Conservation (phyloP, 2,113 vertebrate species). For the Saguinus midas region DNA sequence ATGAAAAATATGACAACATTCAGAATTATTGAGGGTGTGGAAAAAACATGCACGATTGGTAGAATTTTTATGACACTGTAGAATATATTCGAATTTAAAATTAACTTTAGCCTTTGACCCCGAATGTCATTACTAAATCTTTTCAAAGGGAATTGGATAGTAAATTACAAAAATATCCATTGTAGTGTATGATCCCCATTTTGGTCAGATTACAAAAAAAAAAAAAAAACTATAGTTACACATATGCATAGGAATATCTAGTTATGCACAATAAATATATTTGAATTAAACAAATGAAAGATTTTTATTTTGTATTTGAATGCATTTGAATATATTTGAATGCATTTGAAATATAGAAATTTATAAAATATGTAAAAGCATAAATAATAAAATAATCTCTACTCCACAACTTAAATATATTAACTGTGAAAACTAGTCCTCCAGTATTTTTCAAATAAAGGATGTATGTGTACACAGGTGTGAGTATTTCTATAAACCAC, state of each 20-base stretch:
- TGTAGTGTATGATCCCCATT: not conserved
- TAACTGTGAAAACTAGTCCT: not conserved
- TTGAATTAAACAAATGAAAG: not conserved
- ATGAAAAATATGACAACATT: not conserved
- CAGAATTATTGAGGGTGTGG: not conserved
- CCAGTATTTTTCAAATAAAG: not conserved
- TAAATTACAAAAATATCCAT: not conserved
- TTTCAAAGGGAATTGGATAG: not conserved
- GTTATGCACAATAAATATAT: not conserved
- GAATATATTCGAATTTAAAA: not conserved
- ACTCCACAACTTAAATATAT: not conserved
- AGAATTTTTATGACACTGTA: not conserved
- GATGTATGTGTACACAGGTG: not conserved
- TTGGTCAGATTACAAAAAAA: not conserved
- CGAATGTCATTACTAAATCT: not conserved
- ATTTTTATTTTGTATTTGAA: not conserved
- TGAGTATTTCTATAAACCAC: not conserved
- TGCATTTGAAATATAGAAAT: not conserved
- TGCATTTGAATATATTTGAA: not conserved
- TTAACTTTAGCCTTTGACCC: not conserved
- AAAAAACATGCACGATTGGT: not conserved
- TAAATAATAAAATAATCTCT: not conserved
- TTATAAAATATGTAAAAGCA: not conserved
- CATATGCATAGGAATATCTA: not conserved
- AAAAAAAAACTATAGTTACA: not conserved